A percentile compares a stretch with the other conserved stretches of the same genome.
These are phyloP conservation scores for Drosophila erecta DNA, from an alignment of 1,140 invertebrate species.

Conservation along the genomic window DNA sequence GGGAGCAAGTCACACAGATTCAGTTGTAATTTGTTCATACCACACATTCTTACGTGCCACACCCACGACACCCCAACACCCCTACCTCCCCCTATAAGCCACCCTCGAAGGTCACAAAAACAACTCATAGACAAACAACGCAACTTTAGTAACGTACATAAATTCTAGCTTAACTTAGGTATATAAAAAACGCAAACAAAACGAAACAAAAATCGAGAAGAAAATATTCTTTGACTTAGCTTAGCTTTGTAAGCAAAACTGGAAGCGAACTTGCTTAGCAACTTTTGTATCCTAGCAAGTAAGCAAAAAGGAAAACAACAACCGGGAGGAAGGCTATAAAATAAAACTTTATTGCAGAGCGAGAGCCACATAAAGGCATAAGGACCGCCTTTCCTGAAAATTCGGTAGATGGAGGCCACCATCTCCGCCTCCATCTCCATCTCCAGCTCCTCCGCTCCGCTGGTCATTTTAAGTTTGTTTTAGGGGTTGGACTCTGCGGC, in stretches of 20 bases:
- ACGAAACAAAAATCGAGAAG: constrained; percentile 46
- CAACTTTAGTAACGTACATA: constrained; percentile 49
- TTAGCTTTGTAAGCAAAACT: constrained; percentile 60
- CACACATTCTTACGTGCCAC: constrained; percentile 12
- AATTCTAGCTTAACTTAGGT: constrained; percentile 59
- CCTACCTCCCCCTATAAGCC: constrained; percentile 1
- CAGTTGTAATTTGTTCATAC: constrained; percentile 22
- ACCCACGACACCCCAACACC: not conserved
- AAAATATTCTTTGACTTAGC: constrained; percentile 55
- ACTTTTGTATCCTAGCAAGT: constrained; percentile 55
- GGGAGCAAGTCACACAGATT: constrained; percentile 14
- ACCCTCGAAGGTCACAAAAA: constrained; percentile 48
- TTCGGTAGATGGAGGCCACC: constrained; percentile 7
- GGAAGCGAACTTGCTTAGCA: constrained; percentile 36
- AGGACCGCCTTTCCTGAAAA: constrained; percentile 31
- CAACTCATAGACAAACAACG: constrained; percentile 49
- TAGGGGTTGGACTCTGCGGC: constrained; percentile 37
- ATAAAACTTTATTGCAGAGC: constrained; percentile 78
- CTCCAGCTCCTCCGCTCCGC: not conserved
- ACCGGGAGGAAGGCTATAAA: constrained; percentile 55
- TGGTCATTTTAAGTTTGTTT: constrained; percentile 49
- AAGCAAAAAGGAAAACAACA: constrained; percentile 46
- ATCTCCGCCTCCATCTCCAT: not conserved
- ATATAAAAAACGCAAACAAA: constrained; percentile 52
- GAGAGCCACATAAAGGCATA: constrained; percentile 49